These are phyloP conservation scores for Callithrix jacchus DNA, from an alignment of 2,113 vertebrate genomes.

Conservation along the genomic window DNA sequence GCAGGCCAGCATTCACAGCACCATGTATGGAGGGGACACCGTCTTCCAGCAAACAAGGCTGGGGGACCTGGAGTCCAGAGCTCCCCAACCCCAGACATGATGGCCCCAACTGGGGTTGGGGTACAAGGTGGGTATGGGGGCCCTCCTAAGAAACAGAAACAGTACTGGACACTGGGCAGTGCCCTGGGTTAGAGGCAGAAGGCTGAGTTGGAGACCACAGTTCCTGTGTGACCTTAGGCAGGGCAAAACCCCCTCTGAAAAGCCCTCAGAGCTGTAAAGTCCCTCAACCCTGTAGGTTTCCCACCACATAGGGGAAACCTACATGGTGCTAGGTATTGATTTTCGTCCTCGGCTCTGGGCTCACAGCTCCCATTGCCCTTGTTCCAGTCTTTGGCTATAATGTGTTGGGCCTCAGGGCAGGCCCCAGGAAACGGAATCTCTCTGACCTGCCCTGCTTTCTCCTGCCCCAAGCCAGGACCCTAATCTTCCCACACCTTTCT, in stretches of 20 bases:
- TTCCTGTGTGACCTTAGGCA: background rate
- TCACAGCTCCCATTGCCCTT: too few species aligned
- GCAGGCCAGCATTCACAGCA: background rate
- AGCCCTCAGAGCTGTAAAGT: background rate
- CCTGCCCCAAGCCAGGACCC: too few species aligned
- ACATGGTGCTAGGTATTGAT: too few species aligned
- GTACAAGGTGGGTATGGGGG: too few species aligned
- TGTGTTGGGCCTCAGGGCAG: too few species aligned
- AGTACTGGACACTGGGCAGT: background rate
- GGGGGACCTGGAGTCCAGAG: background rate
- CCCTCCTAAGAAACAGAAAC: background rate
- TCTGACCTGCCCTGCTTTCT: too few species aligned
- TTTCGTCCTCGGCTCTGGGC: too few species aligned
- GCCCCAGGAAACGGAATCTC: too few species aligned
- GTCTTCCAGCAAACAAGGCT: background rate
- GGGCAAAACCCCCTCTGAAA: background rate
- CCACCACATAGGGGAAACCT: too few species aligned
- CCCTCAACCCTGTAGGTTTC: too few species aligned
- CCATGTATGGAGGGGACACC: background rate
- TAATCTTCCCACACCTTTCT: too few species aligned
- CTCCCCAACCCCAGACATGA: background rate
- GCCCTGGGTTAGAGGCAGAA: background rate
- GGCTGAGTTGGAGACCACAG: background rate
- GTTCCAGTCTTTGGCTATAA: too few species aligned
- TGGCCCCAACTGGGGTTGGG: background rate